Evolutionary conservation across 2,113 vertebrate genomes (phyloP).

Genomic region (Cinclus mexicanus): DNA sequence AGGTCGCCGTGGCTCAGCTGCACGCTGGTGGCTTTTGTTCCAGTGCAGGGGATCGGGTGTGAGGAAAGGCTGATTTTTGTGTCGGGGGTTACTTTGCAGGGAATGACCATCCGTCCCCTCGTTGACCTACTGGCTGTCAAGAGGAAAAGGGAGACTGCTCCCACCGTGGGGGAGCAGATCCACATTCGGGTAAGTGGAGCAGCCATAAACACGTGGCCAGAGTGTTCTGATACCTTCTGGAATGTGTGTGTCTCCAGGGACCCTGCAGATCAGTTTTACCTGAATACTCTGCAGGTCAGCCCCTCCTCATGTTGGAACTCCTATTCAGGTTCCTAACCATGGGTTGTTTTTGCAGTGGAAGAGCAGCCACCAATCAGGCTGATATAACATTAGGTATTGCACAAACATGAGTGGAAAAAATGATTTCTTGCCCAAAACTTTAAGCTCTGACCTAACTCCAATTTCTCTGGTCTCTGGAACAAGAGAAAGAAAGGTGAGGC

Average conservation of each 20-base stretch:
- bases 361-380: background rate
- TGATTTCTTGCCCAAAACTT: background rate
- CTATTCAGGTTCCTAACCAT: background rate
- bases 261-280: background rate
- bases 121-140: conserved; percentile 84
- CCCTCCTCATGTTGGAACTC: background rate
- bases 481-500: background rate
- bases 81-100: conserved; percentile 56
- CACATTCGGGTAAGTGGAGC: conserved; percentile 77
- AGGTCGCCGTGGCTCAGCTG: background rate
- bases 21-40: fast-evolving
- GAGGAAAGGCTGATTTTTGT: background rate
- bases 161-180: conserved; percentile 82
- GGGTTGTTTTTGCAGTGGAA: background rate
- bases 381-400: background rate
- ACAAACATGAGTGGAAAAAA: background rate
- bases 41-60: background rate
- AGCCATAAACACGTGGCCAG: fast-evolving
- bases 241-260: background rate
- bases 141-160: conserved; percentile 78
- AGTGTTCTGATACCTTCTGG: background rate
- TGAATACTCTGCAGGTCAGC: background rate
- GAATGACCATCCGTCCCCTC: conserved; percentile 83
- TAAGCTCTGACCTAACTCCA: fast-evolving
- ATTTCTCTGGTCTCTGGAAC: background rate